Percentiles rank a stretch among this genome's conserved stretches.
Conservation (phyloP, 2,797 vertebrate genomes). For the Pseudotriccus pelzelni region DNA sequence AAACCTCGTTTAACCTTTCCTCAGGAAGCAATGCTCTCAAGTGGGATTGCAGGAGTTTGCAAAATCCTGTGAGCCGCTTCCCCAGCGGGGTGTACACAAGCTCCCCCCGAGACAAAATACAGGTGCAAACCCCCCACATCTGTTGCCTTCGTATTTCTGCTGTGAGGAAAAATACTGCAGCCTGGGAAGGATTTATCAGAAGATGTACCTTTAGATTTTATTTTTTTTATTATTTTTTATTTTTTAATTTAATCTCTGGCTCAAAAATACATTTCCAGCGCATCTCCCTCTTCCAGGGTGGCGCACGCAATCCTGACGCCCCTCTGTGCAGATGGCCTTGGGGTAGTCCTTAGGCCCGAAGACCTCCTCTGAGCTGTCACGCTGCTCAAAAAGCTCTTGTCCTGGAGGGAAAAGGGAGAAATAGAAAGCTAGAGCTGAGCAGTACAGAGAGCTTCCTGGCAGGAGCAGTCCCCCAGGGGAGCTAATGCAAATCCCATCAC, state of each 20-base stretch:
- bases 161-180: not conserved
- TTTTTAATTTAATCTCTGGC: not conserved
- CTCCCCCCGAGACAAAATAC: not conserved
- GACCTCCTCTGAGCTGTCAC: not conserved
- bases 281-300: not conserved
- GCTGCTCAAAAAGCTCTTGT: not conserved
- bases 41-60: constrained; percentile 25
- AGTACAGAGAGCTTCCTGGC: not conserved
- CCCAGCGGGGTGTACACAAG: not conserved
- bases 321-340: not conserved
- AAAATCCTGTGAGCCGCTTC: not conserved
- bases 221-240: too few relatives aligned
- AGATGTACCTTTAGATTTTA: not conserved
- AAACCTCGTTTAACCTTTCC: constrained; percentile 79
- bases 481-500: not conserved
- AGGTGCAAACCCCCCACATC: not conserved
- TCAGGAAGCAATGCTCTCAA: constrained; percentile 67
- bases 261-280: not conserved
- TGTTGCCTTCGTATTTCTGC: not conserved
- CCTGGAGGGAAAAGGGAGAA: constrained; percentile 1
- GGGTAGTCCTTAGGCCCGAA: constrained; percentile 24
- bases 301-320: accelerated
- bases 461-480: not conserved
- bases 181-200: not conserved
- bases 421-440: not conserved